These are phyloP conservation scores for Mellivora capensis DNA, from an alignment of 2,113 vertebrate genomes.

Conservation along the genomic window DNA sequence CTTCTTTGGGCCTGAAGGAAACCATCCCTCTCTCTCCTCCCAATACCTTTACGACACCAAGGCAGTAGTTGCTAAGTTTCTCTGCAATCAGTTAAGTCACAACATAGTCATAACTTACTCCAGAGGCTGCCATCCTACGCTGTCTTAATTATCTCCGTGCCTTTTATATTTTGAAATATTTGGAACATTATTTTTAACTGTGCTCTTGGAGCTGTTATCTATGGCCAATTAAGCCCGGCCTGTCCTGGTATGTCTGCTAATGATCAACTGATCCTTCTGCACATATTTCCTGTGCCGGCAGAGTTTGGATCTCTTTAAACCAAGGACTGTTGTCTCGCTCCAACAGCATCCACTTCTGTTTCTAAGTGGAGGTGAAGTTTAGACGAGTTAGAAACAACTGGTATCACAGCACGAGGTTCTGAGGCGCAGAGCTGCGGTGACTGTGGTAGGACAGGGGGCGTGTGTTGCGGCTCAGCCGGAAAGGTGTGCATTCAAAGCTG, in stretches of 20 bases:
- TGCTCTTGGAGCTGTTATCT: not conserved
- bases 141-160: conserved; percentile 41
- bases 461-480: fast-evolving
- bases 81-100: conserved; percentile 36
- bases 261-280: not conserved
- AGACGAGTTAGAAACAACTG: not conserved
- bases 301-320: not conserved
- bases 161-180: conserved; percentile 50
- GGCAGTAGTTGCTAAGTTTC: not conserved
- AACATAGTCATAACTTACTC: not conserved
- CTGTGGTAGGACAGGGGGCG: not conserved
- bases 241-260: not conserved
- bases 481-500: not conserved
- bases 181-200: conserved; percentile 35
- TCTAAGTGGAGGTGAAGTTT: not conserved
- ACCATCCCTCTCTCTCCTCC: not conserved
- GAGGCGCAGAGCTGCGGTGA: not conserved
- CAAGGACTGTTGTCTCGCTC: not conserved
- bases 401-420: not conserved
- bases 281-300: not conserved
- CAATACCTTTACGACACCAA: not conserved
- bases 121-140: not conserved
- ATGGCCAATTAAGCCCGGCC: not conserved
- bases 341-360: not conserved
- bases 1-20: not conserved